A percentile compares a stretch with the other conserved stretches of the same genome.
Conservation (phyloP, 2,797 vertebrate species). For the Erethizon dorsatum region DNA sequence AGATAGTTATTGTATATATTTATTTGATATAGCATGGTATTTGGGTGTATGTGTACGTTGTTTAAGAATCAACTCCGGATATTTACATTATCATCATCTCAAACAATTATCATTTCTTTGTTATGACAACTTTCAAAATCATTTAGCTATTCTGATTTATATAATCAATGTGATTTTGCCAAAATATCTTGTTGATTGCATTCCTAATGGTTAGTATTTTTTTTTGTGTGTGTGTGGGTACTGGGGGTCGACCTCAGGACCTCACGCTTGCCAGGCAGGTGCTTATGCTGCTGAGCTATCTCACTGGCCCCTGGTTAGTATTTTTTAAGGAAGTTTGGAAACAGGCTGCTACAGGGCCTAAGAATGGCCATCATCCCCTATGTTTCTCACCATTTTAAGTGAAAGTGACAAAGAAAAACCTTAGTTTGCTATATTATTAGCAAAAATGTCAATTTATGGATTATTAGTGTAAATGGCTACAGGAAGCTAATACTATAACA, state of each 20-base stretch:
- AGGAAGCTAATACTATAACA: conserved; percentile 82
- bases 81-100: not conserved
- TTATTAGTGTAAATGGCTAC: conserved; percentile 69
- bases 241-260: no score
- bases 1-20: not conserved
- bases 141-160: not conserved
- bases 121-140: not conserved
- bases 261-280: no score
- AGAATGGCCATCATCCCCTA: not conserved
- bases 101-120: not conserved
- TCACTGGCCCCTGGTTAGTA: no score
- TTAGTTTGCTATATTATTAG: conserved; percentile 78
- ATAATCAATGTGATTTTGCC: not conserved
- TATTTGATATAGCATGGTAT: not conserved
- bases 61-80: not conserved
- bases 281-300: no score
- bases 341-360: not conserved
- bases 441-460: conserved; percentile 72
- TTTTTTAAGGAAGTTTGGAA: conserved; percentile 17
- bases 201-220: no score
- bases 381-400: not conserved
- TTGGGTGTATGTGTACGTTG: not conserved
- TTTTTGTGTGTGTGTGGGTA: no score
- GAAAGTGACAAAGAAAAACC: conserved; percentile 81
- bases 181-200: not conserved